phyloP scores from a whole-genome alignment of 2,888 invertebrate species.

The Buathra laborator region DNA sequence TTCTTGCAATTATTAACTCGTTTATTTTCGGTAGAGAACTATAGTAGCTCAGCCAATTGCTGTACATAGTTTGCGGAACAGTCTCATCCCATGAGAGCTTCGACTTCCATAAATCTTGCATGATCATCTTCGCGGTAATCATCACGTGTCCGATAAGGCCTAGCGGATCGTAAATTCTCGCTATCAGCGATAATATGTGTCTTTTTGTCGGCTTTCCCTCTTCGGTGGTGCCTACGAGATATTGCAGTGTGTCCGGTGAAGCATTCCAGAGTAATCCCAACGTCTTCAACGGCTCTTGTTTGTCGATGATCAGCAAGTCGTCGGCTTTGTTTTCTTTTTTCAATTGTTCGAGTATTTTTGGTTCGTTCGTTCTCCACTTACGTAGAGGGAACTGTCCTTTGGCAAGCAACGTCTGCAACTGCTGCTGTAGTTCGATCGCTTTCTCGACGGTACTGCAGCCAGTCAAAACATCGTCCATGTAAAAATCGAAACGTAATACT shows the following conservation, averaged over 20 bases:
- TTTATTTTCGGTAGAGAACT: slow-evolving; percentile 19
- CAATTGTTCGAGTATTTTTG: slow-evolving; percentile 20
- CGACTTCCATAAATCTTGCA: slow-evolving; percentile 20
- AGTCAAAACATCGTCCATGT: slow-evolving; percentile 61
- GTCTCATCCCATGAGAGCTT: slow-evolving; percentile 12
- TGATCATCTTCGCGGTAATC: slow-evolving; percentile 15
- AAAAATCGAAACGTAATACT: slow-evolving; percentile 48
- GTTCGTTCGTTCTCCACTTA: slow-evolving; percentile 64
- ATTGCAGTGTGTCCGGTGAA: too few species aligned
- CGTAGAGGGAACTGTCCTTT: slow-evolving; percentile 55
- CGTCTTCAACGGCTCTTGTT: slow-evolving; percentile 39
- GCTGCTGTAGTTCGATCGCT: slow-evolving; percentile 45
- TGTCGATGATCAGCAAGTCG: slow-evolving; percentile 38
- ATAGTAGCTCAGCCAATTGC: background rate
- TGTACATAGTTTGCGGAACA: slow-evolving; percentile 17
- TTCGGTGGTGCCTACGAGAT: too few species aligned
- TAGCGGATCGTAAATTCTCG: slow-evolving; percentile 14
- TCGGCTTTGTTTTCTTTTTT: slow-evolving; percentile 36
- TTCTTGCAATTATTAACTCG: slow-evolving; percentile 57
- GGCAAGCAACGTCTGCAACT: slow-evolving; percentile 46
- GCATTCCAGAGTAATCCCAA: slow-evolving; percentile 58
- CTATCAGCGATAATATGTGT: slow-evolving; percentile 1
- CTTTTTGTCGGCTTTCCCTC: slow-evolving; percentile 34
- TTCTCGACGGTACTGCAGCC: slow-evolving; percentile 51
- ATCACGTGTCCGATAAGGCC: slow-evolving; percentile 22